Percentiles rank a stretch among this genome's conserved stretches.
These are phyloP conservation scores for Cyanoramphus novaezelandiae DNA, from an alignment of 2,113 vertebrate species.

Conservation along the genomic window DNA sequence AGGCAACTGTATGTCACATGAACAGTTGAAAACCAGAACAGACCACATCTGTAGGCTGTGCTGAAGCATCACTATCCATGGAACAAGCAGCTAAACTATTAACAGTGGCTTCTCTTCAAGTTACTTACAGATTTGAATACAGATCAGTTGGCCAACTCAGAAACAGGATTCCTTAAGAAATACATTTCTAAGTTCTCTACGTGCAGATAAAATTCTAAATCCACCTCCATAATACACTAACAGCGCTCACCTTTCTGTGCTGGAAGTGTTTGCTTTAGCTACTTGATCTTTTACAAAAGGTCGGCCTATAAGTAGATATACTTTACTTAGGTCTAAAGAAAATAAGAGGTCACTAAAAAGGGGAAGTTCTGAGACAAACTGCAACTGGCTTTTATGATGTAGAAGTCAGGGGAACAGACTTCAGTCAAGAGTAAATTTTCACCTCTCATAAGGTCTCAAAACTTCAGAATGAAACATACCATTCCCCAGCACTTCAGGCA, in stretches of 20 bases:
- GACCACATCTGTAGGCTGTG: neutral
- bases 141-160: neutral
- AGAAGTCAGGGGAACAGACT: neutral
- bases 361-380: conserved; percentile 6
- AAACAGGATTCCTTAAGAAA: neutral
- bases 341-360: neutral
- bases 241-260: neutral
- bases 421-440: neutral
- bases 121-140: neutral
- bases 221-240: neutral
- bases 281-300: neutral
- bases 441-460: neutral
- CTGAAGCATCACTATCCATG: neutral
- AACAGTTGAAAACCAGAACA: neutral
- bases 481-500: neutral
- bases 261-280: neutral
- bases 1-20: neutral
- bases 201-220: neutral
- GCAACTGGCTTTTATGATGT: neutral
- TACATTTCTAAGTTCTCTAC: neutral
- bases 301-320: neutral
- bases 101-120: neutral
- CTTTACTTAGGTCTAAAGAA: neutral
- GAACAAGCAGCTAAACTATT: neutral
- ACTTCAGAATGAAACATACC: neutral